Evolutionary conservation across 2,888 invertebrate genomes (phyloP), one percentile per base, ranked within the genome.

Genomic region (Mechanitis messenoides): DNA sequence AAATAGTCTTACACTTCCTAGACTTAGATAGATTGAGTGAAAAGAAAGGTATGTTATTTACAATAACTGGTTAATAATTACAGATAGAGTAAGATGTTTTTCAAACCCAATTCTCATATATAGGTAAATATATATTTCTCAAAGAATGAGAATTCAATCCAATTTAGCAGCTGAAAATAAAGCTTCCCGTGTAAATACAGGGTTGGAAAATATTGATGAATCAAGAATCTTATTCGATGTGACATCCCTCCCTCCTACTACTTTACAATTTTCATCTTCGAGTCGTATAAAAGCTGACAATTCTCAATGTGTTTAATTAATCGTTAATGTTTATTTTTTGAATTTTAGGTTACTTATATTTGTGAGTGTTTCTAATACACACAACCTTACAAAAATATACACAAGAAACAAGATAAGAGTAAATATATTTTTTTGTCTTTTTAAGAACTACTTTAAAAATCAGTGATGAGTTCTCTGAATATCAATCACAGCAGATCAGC

Each of bases 131-230:
- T 20, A 47, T 47, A 47, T 50, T 31, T 50, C 9, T 28, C 31
- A 50, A 50, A 50, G 31, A 7, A 11, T 50, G 50, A 50, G 50
- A 50, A 50, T 50, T 50, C 50, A 50, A 50, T 50, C 50, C 50
- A 50, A 50, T 31, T 50, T 50, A 50, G 50, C 47, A 47, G 47
- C 50, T 50, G 50, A 50, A 50, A 28, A 50, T 50, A 7, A 50
- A 31, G 50, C 50, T 50, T 31, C 31, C 50, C 31, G 50, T 31
- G 31, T 31, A 50, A 50, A 50, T 50, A 50, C 50, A 50, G 50
- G 50, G 31, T 31, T 50, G 31, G 50, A 50, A 50, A 50, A 31
- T 50, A 50, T 50, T 50, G 50, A 50, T 50, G 50, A 50, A 31
- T 31, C 31, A 50, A 50, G 50, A 50, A 9, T 50, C 31, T 50